Base-by-base conservation (phyloP, 2,797 vertebrate genomes). In the Ctenopoma multispine region DNA sequence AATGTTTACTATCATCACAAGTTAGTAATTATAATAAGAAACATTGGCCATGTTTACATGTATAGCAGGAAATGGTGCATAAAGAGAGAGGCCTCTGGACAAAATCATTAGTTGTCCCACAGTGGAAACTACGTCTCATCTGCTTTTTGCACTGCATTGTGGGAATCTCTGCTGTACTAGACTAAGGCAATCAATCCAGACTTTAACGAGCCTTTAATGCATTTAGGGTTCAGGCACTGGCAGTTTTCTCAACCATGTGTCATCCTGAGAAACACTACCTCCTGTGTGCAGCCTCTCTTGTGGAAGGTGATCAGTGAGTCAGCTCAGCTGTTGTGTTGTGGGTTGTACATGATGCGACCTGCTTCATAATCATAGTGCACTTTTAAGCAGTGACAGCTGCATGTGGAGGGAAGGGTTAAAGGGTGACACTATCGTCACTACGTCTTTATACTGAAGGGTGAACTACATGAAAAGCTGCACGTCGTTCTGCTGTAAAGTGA, bases 81-180 rank as follows among this genome's bases (percentile, higher is more conserved):
- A 54, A 67, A 55, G 44, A 75, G 24, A 46, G 49, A 49, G 46
- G 21, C 15, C 58, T 51, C 46, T 72, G 40, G 58, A n/a, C 31
- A 20, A 18, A 68, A 15, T 49, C 51, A 46, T 59, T 11, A 61
- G 27, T 55, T 1, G 53, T 49, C 75, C 63, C 63, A 72, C 29
- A 55, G 43, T 59, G 67, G 64, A 75, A 83, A 81, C 41, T 69
- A 63, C 50, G 54, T 72, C 65, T 79, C 62, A 73, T 84, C 40
- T 49, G 75, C 60, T 54, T 48, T 56, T 20, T 78, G 79, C 70
- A 50, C 63, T 85, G 87, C 84, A 87, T 81, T 86, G 21, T 90
- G 83, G 83, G 76, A 74, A 31, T 10, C 34, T 48, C 62, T 67
- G 58, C 50, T 43, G 50, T 56, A 69, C 20, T 23, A 31, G 43